Evolutionary conservation across 2,113 vertebrate species (phyloP).

Genomic region (Brachyhypopomus occidentalis): DNA sequence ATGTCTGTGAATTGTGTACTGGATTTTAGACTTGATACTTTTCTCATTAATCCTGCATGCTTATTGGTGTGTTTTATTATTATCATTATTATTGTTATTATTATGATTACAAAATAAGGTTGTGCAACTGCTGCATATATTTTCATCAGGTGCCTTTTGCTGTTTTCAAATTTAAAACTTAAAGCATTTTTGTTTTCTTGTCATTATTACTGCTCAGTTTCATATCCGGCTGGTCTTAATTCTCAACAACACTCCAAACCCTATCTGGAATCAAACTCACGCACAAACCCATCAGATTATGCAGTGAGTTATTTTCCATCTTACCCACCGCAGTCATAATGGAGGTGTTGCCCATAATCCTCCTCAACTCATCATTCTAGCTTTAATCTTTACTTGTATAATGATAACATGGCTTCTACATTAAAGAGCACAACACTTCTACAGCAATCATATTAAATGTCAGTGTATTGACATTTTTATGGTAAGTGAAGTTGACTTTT

Average conservation of each 20-base stretch:
- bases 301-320: constrained; percentile 28
- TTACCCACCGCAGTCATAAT: constrained; percentile 25
- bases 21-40: too few species aligned
- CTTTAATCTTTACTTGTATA: neutral
- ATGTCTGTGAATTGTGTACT: too few species aligned
- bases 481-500: neutral
- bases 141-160: too few species aligned
- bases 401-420: neutral
- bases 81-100: too few species aligned
- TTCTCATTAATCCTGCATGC: too few species aligned
- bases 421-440: neutral
- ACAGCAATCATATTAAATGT: neutral
- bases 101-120: too few species aligned
- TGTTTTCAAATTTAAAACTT: too few species aligned
- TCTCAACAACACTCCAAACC: neutral
- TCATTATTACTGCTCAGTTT: too few species aligned
- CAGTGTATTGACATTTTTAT: neutral
- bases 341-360: constrained; percentile 20
- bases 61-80: too few species aligned
- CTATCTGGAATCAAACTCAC: neutral
- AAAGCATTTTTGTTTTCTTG: too few species aligned
- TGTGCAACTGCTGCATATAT: too few species aligned
- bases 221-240: neutral
- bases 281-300: constrained; percentile 21
- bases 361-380: neutral